Percentiles rank a stretch among this genome's conserved stretches.
Evolutionary conservation across 2,797 vertebrate species (phyloP).

Genomic region (Lepilemur ruficaudatus): DNA sequence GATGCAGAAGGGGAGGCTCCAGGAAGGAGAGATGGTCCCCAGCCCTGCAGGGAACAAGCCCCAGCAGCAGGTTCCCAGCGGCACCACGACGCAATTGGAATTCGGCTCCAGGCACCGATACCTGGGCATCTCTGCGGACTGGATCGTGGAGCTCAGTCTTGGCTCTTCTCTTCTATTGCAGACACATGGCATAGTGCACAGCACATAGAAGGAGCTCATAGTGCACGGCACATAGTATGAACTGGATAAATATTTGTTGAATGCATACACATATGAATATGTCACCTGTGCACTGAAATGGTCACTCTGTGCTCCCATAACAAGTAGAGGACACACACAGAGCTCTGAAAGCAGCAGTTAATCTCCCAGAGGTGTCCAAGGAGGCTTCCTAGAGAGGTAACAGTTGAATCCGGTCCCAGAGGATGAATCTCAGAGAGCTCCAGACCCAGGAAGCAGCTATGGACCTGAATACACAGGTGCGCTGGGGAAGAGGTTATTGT

Average conservation of each 20-base stretch:
- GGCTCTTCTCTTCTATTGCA: not conserved
- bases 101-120: not conserved
- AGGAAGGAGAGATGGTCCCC: not conserved
- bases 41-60: not conserved
- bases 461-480: not conserved
- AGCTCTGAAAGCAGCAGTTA: not conserved
- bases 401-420: not conserved
- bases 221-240: not conserved
- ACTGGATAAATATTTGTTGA: not conserved
- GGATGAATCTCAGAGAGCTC: not conserved
- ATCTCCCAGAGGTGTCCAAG: not conserved
- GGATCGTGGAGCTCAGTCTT: not conserved
- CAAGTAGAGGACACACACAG: not conserved
- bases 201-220: not conserved
- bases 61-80: not conserved
- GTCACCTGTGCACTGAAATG: rapidly evolving
- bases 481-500: not conserved
- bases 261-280: too few relatives aligned
- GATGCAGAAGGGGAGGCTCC: not conserved
- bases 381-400: not conserved
- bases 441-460: not conserved
- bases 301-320: rapidly evolving
- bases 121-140: not conserved
- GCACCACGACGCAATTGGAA: not conserved
- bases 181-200: rapidly evolving